Conservation (phyloP, 1,140 invertebrate genomes). For the Achroia grisella region DNA sequence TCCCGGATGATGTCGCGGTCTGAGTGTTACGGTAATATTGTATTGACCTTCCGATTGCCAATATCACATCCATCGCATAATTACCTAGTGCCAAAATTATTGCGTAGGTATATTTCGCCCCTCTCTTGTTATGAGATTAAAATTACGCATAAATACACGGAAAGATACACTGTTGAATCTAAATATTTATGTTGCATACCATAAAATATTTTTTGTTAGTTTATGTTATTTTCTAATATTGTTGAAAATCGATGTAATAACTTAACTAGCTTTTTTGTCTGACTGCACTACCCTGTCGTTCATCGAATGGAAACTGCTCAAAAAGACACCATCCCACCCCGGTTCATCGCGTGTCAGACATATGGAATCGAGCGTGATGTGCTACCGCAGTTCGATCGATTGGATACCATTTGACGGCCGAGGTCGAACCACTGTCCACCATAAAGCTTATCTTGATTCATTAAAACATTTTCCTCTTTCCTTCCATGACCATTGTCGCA, state of each 20-base stretch:
- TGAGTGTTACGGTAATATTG: conserved; percentile 37
- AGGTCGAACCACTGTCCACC: conserved; percentile 64
- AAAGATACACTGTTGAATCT: too few relatives aligned
- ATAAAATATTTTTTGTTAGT: too few relatives aligned
- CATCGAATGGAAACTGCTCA: too few relatives aligned
- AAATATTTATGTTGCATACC: too few relatives aligned
- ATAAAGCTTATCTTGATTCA: conserved; percentile 66
- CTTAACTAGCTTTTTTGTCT: too few relatives aligned
- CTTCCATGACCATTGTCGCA: conserved; percentile 37
- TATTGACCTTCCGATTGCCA: conserved; percentile 40
- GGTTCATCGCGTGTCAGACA: conserved; percentile 26
- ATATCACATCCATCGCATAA: conserved; percentile 8
- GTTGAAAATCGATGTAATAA: too few relatives aligned
- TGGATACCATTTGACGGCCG: conserved; percentile 61
- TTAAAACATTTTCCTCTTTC: conserved; percentile 40
- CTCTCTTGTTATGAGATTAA: background rate
- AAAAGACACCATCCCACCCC: too few relatives aligned
- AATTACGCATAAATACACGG: too few relatives aligned
- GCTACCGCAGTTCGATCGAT: conserved; percentile 53
- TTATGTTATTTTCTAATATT: too few relatives aligned
- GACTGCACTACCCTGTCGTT: too few relatives aligned
- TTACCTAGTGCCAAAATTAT: conserved; percentile 8
- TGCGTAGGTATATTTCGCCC: background rate
- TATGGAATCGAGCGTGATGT: conserved; percentile 37
- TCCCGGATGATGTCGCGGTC: conserved; percentile 58